Percentiles rank a stretch among this genome's conserved stretches.
Evolutionary conservation across 1,140 invertebrate genomes (phyloP).

Genomic region (Magallana gigas): DNA sequence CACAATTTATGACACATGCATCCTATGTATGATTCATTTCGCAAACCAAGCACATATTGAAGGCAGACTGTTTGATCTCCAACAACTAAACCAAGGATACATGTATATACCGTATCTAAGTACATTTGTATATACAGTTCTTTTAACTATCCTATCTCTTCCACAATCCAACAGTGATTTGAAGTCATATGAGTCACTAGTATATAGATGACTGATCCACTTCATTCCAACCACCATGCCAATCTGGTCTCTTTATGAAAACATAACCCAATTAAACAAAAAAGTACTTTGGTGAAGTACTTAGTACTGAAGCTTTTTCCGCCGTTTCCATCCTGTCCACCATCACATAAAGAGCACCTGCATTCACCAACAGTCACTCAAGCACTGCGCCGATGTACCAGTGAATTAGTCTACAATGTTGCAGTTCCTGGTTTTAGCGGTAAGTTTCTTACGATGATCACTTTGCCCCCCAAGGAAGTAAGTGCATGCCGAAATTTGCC

Average conservation of each 20-base stretch:
- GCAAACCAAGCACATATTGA: too few species aligned
- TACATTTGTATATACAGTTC: too few species aligned
- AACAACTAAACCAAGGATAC: too few species aligned
- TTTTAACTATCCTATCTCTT: background rate
- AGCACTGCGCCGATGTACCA: background rate
- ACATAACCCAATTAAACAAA: slow-evolving; percentile 32
- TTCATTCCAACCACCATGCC: background rate
- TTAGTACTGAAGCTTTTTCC: background rate
- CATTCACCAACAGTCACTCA: background rate
- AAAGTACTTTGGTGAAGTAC: slow-evolving; percentile 19
- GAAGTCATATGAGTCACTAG: background rate
- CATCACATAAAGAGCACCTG: background rate
- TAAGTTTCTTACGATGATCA: background rate
- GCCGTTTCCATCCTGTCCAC: background rate
- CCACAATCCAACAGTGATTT: background rate
- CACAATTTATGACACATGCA: too few species aligned
- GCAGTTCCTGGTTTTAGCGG: slow-evolving; percentile 17
- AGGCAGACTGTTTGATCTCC: too few species aligned
- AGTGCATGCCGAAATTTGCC: too few species aligned
- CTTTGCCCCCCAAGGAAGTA: too few species aligned
- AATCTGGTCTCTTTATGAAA: slow-evolving; percentile 4
- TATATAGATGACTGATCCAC: background rate
- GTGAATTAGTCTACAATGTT: background rate
- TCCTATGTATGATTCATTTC: too few species aligned
- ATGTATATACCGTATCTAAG: too few species aligned